A percentile compares a stretch with the other conserved stretches of the same genome.
Conservation (phyloP, 2,113 vertebrate species). For the Hemicordylus capensis region DNA sequence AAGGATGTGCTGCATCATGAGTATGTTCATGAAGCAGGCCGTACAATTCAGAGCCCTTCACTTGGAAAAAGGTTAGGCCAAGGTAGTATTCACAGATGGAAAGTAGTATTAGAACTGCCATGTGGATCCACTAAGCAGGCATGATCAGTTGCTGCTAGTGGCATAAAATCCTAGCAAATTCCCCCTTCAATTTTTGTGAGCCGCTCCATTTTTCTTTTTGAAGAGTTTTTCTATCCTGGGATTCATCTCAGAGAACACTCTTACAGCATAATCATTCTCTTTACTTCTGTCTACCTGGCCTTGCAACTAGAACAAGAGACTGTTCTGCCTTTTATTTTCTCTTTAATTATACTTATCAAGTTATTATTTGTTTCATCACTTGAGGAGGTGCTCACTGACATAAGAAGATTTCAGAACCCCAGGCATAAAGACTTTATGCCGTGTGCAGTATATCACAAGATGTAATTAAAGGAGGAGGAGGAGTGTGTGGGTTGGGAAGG, state of each 20-base stretch:
- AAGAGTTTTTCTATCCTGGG: not conserved
- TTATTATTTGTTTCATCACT: not conserved
- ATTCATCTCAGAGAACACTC: not conserved
- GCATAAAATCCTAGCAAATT: not conserved
- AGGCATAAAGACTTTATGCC: slow-evolving; percentile 6
- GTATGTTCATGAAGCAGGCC: not conserved
- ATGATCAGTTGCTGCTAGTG: not conserved
- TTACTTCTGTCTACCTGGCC: not conserved
- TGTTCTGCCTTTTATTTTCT: not conserved
- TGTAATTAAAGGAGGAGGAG: slow-evolving; percentile 3
- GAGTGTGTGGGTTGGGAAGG: not conserved
- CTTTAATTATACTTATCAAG: slow-evolving; percentile 23
- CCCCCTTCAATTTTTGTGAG: not conserved
- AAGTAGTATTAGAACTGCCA: not conserved
- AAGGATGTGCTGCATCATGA: not conserved
- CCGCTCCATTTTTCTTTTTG: not conserved
- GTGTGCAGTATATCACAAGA: not conserved
- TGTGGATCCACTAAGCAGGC: not conserved
- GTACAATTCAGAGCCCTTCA: not conserved
- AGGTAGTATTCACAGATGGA: not conserved
- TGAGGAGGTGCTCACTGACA: not conserved
- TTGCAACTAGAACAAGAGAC: not conserved
- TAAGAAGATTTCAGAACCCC: not conserved
- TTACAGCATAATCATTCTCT: not conserved
- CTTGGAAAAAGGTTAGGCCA: not conserved